Conservation (phyloP, 2,113 vertebrate species). For the Connochaetes taurinus region DNA sequence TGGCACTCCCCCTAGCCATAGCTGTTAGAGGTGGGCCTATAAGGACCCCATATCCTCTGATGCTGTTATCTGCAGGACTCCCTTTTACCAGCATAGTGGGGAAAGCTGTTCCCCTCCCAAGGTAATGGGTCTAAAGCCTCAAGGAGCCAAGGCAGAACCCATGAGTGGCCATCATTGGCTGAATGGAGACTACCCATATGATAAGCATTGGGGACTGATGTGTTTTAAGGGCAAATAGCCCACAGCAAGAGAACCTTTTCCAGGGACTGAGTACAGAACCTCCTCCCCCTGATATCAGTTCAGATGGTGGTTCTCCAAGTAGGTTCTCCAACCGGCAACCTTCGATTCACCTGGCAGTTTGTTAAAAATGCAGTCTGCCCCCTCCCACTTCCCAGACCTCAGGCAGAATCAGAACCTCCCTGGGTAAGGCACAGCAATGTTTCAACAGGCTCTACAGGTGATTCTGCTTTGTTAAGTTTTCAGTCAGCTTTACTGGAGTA, state of each 20-base stretch:
- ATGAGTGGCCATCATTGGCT: background rate
- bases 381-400: background rate
- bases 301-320: background rate
- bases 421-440: background rate
- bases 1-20: no score
- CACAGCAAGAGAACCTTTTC: background rate
- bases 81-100: background rate
- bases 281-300: no score
- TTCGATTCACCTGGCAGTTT: background rate
- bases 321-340: background rate
- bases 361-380: background rate
- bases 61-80: background rate
- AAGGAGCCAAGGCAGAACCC: background rate
- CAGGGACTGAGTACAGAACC: background rate
- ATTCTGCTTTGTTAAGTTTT: background rate
- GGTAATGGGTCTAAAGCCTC: background rate
- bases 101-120: background rate
- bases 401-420: background rate
- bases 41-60: background rate
- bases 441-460: background rate
- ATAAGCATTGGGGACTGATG: background rate
- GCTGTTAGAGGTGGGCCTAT: background rate
- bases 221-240: background rate
- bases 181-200: background rate
- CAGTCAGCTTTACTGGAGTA: background rate